Conservation (phyloP, 2,113 vertebrate genomes). For the Carassius auratus region DNA sequence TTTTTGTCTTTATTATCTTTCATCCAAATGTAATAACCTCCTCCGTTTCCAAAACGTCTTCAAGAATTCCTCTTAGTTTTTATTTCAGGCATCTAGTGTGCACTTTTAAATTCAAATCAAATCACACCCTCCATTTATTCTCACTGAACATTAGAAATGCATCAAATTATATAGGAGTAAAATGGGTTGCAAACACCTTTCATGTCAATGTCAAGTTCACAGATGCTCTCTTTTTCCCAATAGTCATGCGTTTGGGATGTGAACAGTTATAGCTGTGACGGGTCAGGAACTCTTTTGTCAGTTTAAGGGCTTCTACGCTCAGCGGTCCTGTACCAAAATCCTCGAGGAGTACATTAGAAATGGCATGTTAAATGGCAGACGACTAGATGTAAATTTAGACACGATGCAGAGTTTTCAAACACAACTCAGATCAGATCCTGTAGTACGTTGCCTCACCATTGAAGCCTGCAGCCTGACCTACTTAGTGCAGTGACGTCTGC, state of each 20-base stretch:
- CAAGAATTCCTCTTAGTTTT: neutral
- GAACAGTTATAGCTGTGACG: neutral
- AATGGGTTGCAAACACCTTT: neutral
- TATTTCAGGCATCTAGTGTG: neutral
- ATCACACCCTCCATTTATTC: neutral
- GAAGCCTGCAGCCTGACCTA: constrained; percentile 56
- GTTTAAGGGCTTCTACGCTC: neutral
- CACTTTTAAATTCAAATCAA: neutral
- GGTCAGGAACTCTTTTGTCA: constrained; percentile 14
- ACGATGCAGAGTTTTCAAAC: constrained; percentile 19
- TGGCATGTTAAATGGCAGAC: constrained; percentile 8
- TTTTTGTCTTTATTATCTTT: neutral
- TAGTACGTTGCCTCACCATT: constrained; percentile 34
- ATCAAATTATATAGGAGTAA: neutral
- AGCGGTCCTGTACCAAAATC: neutral
- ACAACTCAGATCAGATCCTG: constrained; percentile 26
- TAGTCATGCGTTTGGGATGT: neutral
- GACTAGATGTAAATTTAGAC: neutral
- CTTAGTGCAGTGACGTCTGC: constrained; percentile 54
- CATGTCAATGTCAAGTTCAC: neutral
- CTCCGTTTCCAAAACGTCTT: neutral
- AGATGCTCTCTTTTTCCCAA: neutral
- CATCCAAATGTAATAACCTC: neutral
- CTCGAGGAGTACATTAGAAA: constrained; percentile 9
- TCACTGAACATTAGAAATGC: neutral